A percentile compares a stretch with the other conserved stretches of the same genome.
Conservation (phyloP, 2,797 vertebrate species). For the Ispidina picta region DNA sequence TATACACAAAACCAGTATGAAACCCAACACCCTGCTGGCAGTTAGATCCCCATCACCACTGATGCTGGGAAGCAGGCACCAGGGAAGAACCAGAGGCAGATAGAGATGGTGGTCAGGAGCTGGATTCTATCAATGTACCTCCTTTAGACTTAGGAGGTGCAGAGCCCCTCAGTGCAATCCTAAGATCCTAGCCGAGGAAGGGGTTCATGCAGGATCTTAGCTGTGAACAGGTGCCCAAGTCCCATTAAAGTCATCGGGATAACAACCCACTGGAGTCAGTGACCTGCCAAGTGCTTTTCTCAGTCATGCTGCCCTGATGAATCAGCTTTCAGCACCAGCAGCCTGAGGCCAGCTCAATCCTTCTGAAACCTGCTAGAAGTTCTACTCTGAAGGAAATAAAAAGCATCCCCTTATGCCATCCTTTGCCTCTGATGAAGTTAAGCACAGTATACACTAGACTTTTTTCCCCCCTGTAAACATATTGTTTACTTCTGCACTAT, state of each 20-base stretch:
- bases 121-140: neutral
- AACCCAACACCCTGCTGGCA: too few relatives aligned
- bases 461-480: neutral
- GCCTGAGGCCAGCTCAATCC: neutral
- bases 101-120: too few relatives aligned
- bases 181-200: neutral
- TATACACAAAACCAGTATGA: too few relatives aligned
- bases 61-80: too few relatives aligned
- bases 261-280: slow-evolving; percentile 24
- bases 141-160: neutral
- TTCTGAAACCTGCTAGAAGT: slow-evolving; percentile 6
- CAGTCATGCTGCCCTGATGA: slow-evolving; percentile 12
- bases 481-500: slow-evolving; percentile 52
- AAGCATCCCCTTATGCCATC: slow-evolving; percentile 21
- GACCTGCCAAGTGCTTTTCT: slow-evolving; percentile 38
- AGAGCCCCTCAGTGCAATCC: neutral
- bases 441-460: neutral
- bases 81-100: too few relatives aligned
- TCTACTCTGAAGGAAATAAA: slow-evolving; percentile 2
- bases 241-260: slow-evolving; percentile 6
- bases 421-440: slow-evolving; percentile 34
- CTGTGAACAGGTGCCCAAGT: slow-evolving; percentile 28
- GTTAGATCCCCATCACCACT: too few relatives aligned
- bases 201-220: neutral
- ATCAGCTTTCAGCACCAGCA: slow-evolving; percentile 40